These are phyloP conservation scores for Dreissena rostriformis DNA, from an alignment of 1,140 invertebrate genomes.

Conservation along the genomic window DNA sequence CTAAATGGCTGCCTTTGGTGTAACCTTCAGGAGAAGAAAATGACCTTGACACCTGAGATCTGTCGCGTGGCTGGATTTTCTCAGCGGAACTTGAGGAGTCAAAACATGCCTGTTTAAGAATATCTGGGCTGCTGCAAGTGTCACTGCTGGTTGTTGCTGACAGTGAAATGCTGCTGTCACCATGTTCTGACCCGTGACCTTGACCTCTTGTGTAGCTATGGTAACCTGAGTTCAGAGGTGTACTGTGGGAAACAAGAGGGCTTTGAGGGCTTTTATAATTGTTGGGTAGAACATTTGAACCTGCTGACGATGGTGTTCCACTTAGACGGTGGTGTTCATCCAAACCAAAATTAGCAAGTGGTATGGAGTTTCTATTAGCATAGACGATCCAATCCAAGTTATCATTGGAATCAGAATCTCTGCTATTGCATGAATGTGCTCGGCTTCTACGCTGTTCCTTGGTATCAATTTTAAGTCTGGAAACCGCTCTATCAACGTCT, in stretches of 20 bases:
- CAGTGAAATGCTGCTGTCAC: constrained; percentile 36
- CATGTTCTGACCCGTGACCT: constrained; percentile 5
- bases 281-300: constrained; percentile 22
- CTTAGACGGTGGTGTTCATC: constrained; percentile 11
- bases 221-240: not conserved
- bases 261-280: not conserved
- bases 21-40: constrained; percentile 41
- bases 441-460: constrained; percentile 1
- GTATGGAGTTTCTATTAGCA: constrained; percentile 54
- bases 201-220: not conserved
- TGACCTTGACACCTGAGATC: constrained; percentile 38
- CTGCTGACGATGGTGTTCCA: constrained; percentile 40
- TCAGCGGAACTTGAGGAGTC: constrained; percentile 27
- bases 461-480: constrained; percentile 15
- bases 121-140: constrained; percentile 53
- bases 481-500: not conserved
- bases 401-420: constrained; percentile 14
- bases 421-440: constrained; percentile 37
- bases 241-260: not conserved
- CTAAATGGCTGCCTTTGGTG: not conserved
- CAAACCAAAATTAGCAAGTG: constrained; percentile 3
- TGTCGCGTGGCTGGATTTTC: constrained; percentile 26
- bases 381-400: constrained; percentile 53
- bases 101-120: constrained; percentile 38
- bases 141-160: constrained; percentile 52